phyloP scores from a whole-genome alignment of 2,113 vertebrate species.

The Tachycineta bicolor region DNA sequence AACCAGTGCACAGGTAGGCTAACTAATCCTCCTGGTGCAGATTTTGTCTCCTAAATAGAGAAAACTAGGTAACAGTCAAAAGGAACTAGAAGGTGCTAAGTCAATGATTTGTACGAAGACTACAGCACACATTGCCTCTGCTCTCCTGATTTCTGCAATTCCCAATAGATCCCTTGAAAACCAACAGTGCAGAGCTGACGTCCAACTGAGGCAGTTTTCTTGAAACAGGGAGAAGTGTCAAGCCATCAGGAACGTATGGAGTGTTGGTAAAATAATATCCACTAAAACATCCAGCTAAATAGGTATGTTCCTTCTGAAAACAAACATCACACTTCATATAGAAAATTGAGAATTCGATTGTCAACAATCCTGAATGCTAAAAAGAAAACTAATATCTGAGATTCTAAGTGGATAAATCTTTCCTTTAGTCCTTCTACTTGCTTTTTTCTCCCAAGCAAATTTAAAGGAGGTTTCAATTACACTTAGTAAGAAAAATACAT shows the following conservation, averaged over 20 bases:
- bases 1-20: not conserved
- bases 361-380: not conserved
- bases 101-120: not conserved
- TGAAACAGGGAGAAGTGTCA: not conserved
- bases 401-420: not conserved
- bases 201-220: not conserved
- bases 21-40: fast-evolving
- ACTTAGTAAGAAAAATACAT: not conserved
- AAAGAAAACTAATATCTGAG: not conserved
- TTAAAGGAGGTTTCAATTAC: not conserved
- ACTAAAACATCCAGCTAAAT: not conserved
- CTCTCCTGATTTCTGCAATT: not conserved
- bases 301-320: not conserved
- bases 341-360: not conserved
- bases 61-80: not conserved
- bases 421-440: not conserved
- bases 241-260: not conserved
- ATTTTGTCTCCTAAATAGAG: not conserved
- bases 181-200: not conserved
- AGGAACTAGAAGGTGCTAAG: not conserved
- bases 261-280: not conserved
- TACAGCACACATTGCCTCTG: not conserved
- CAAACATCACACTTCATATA: not conserved
- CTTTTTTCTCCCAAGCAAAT: not conserved
- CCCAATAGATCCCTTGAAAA: not conserved